phyloP scores from a whole-genome alignment of 2,113 vertebrate genomes.

The Scomber scombrus region DNA sequence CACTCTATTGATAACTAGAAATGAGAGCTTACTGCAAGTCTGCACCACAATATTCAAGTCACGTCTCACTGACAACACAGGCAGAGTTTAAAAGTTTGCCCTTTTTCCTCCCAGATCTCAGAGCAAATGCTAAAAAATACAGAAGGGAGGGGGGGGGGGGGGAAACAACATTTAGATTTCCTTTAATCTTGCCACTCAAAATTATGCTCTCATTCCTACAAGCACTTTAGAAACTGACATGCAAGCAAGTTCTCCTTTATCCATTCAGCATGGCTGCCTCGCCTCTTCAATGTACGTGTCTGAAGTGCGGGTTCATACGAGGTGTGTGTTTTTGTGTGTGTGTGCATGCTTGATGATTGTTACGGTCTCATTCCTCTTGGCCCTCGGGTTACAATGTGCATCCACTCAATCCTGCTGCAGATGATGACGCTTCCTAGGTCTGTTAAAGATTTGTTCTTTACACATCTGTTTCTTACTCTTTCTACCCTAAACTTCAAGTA shows the following conservation, averaged over 20 bases:
- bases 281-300: not conserved
- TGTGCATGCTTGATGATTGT: constrained; percentile 20
- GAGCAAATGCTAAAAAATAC: not conserved
- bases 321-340: constrained; percentile 14
- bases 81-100: constrained; percentile 29
- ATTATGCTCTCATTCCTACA: constrained; percentile 12
- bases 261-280: constrained; percentile 23
- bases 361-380: constrained; percentile 40
- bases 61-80: constrained; percentile 1
- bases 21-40: constrained; percentile 24
- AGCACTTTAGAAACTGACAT: constrained; percentile 42
- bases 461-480: constrained; percentile 40
- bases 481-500: constrained; percentile 1
- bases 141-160: not conserved
- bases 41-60: constrained; percentile 11
- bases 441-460: constrained; percentile 12
- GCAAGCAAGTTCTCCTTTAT: constrained; percentile 31
- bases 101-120: not conserved
- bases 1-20: no score
- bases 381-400: constrained; percentile 63
- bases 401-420: constrained; percentile 43
- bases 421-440: constrained; percentile 31
- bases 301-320: constrained; percentile 43
- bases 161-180: constrained; percentile 4
- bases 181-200: constrained; percentile 44